Base-by-base conservation (phyloP, 2,797 vertebrate genomes). In the Numenius phaeopus region DNA sequence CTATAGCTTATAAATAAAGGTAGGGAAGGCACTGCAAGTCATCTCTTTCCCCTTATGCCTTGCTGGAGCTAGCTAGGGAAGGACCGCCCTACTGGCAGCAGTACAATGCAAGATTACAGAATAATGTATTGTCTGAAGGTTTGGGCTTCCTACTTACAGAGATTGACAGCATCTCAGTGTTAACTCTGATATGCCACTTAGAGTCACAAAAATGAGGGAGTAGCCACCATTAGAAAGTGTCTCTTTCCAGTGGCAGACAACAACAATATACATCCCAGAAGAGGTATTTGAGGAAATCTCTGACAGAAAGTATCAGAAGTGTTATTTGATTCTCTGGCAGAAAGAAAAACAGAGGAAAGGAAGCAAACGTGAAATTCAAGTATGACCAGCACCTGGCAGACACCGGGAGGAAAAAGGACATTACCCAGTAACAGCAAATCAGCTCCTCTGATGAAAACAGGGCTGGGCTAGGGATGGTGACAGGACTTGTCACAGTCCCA, bases 361-460 rank as follows among this genome's bases (percentile, higher is more conserved):
- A 46, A 54, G 5, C 12, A 50, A 76, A 50, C 8, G 20, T 5
- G 24, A 64, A 44, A 10, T 44, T 30, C 57, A 70, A 20, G 14
- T 14, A 30, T 34, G 11, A 21, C 46, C 46, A 24, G 22, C 11
- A 22, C 8, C 55, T 54, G 34, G 11, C 21, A 40, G 40, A 16
- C 27, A 30, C 9, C 2, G 0, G 7, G 18, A 65, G 17, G 10
- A 52, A 46, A 67, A 54, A 14, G n/a, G 20, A 30, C 6, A 0
- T 61, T 29, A 30, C 14, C 7, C 39, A 40, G 14, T 8, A 39
- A 40, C 7, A 55, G 21, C 11, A 61, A 34, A 40, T 32, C 14
- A 37, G 34, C 26, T 40, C 32, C 49, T 34, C 8, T 23, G 27
- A 37, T 49, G 47, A 27, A 58, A 20, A 39, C 39, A n/a, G 22